Evolutionary conservation across 2,113 vertebrate species (phyloP).

Genomic region (Chamaea fasciata): DNA sequence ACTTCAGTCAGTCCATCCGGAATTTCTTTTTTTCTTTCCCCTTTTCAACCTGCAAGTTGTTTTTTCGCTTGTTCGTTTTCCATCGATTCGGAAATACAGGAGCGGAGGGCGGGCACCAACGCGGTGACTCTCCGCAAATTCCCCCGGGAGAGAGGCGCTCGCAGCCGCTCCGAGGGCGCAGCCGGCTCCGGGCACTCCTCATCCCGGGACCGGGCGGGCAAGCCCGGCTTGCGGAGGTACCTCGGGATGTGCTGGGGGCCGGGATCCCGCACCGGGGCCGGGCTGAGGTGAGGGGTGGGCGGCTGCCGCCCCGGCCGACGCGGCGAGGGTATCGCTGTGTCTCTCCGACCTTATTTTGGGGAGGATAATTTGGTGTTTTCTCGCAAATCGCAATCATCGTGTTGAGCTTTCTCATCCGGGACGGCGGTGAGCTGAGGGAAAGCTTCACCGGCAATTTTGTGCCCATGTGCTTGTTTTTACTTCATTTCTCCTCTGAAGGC

Average conservation of each 20-base stretch:
- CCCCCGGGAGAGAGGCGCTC: neutral
- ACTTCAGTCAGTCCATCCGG: accelerated
- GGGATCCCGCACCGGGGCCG: neutral
- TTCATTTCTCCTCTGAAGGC: neutral
- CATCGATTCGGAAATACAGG: neutral
- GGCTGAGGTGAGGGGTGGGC: neutral
- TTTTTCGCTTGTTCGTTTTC: neutral
- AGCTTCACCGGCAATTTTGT: neutral
- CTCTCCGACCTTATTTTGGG: too few relatives aligned
- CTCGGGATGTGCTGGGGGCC: neutral
- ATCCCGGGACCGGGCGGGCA: too few relatives aligned
- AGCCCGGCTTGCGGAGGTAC: neutral
- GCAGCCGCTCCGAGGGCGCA: neutral
- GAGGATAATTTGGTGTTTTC: neutral
- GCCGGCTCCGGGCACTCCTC: neutral
- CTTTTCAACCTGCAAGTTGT: too few relatives aligned
- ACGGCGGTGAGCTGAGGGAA: neutral
- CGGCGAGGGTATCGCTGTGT: too few relatives aligned
- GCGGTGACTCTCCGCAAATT: accelerated
- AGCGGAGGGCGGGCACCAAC: neutral
- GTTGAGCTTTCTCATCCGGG: neutral
- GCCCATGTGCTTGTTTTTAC: neutral
- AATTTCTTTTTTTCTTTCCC: too few relatives aligned
- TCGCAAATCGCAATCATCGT: accelerated
- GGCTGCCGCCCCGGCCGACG: too few relatives aligned